Evolutionary conservation across 2,113 vertebrate genomes (phyloP), one percentile per base, ranked within the genome.

Genomic region (Corythornis vintsioides): DNA sequence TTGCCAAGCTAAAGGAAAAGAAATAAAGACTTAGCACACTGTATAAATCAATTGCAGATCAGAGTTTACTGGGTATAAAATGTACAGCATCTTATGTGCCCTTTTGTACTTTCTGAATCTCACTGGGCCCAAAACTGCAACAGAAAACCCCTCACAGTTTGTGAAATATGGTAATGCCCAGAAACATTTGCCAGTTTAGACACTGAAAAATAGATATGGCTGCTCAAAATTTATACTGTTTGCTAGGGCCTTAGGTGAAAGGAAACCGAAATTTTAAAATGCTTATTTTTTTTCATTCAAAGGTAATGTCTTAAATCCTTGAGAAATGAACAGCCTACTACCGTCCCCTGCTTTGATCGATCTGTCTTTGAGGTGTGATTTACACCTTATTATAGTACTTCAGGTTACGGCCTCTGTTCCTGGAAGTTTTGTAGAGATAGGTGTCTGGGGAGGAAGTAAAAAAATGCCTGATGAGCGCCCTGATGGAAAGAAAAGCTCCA

Each of bases 1-100:
- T 92, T 95, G 94, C 95, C 93, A 95, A 94, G 90, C 93, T 95
- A 94, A 95, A 94, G 94, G 94, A 95, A 96, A 95, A 96, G 95
- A 95, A 96, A 92, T 96, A 96, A 96, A 96, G 95, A 93, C 94
- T 95, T 95, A 94, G 92, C 90, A 93, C 90, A 92, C 88, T 96
- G 92, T 93, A 63, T 96, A 96, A 95, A 96, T 96, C 96, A 96
- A 95, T 94, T 78, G 89, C 90, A 94, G 84, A 95, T 96, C 95
- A 95, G 92, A 93, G 95, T 96, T 96, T 96, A 95, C 89, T 66
- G 81, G 81, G 93, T 87, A 83, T 96, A 95, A 96, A 96, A 96
- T 85, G 94, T 93, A 96, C 95, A 95, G 59, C 94, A 92, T 96
- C 89, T 96, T 95, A 93, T 47, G 63, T 96, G 94, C 92, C 95